These are phyloP conservation scores for Bombylius discolor DNA, from an alignment of 2,888 invertebrate genomes.

Conservation along the genomic window DNA sequence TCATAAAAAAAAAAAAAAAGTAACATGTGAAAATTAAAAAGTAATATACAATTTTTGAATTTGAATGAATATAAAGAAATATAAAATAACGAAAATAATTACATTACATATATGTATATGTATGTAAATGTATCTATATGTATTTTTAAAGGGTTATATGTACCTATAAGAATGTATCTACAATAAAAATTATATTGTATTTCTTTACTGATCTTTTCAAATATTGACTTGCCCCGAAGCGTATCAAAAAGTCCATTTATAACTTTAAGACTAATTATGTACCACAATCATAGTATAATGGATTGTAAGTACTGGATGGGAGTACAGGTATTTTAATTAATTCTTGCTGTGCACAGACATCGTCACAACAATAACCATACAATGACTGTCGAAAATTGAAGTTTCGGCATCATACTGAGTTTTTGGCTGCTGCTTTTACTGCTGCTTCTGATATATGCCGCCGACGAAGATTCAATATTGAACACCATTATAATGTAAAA, in stretches of 20 bases:
- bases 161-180: neutral
- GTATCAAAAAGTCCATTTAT: conserved; percentile 4
- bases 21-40: too few species aligned
- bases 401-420: neutral
- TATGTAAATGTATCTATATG: too few species aligned
- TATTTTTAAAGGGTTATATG: neutral
- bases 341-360: conserved; percentile 9
- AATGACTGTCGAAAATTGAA: conserved; percentile 9
- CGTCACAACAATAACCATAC: conserved; percentile 2
- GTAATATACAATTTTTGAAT: too few species aligned
- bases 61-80: too few species aligned
- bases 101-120: too few species aligned
- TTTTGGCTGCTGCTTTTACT: neutral
- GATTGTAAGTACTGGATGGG: conserved; percentile 5
- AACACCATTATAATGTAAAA: too few species aligned
- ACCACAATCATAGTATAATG: conserved; percentile 9
- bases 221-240: conserved; percentile 4
- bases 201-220: conserved; percentile 1
- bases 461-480: neutral
- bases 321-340: conserved; percentile 12
- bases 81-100: too few species aligned
- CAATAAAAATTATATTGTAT: neutral
- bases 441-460: neutral
- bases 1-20: too few species aligned
- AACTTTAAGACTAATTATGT: conserved; percentile 8